Base-by-base conservation (phyloP, 2,113 vertebrate species). In the Antechinus flavipes region DNA sequence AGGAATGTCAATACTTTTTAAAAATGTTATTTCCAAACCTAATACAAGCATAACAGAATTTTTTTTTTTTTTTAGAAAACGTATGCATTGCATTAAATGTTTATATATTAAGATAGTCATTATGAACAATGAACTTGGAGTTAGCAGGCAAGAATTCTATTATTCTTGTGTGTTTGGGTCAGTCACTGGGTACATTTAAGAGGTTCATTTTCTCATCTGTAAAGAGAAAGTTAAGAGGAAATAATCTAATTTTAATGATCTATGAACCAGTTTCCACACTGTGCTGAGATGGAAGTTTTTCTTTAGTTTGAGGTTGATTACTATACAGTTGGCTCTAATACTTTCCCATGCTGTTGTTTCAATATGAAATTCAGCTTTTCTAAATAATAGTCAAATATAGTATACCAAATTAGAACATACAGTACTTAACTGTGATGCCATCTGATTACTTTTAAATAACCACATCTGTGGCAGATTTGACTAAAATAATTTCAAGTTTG, bases 351-450 rank as follows among this genome's bases (percentile, higher is more conserved):
- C 52, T 61, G 46, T 91, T 47, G 58, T 54, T 94, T 90, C 49
- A 52, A 90, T 61, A 91, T n/a, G 91, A 89, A 89, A 93, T 52
- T 54, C 91, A n/a, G 97, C 53, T 61, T 93, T 24, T 24, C 42
- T 16, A 46, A 96, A 47, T 1, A 93, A 47, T 1, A 93, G 91
- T 53, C 90, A 95, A 94, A 97, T 9, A 96, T 0, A 96, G 61
- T 3, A 89, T 0, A 46, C 27, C 53, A 91, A 27, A 58, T 23
- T 42, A 11, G 47, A 91, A 89, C 30, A 84, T 42, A 42, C n/a
- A 84, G 46, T 25, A 46, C 61, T 49, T 16, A 58, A 95, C 3
- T 90, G 30, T 12, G 49, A 0, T 53, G 24, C 26, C 0, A 30
- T 90, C 91, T 55, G n/a, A 53, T 2, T 14, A 52, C 35, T 52